Percentiles rank a stretch among this genome's conserved stretches.
phyloP scores from a whole-genome alignment of 2,113 vertebrate genomes.

The Menura novaehollandiae region DNA sequence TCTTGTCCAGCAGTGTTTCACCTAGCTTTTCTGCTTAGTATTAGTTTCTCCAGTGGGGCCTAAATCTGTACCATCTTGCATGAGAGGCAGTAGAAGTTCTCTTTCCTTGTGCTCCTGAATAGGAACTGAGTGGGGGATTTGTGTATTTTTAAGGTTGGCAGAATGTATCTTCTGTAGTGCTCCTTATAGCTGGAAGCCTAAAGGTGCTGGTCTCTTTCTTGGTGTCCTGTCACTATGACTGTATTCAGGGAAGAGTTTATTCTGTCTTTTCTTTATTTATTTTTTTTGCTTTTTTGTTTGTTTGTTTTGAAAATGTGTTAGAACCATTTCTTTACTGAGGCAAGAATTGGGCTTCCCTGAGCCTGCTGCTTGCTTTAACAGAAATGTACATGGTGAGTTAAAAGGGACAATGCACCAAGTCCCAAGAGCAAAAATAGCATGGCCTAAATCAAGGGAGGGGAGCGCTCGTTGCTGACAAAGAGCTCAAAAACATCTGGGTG shows the following conservation, averaged over 20 bases:
- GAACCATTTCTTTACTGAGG: neutral
- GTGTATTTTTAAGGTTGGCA: neutral
- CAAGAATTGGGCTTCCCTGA: neutral
- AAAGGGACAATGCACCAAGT: neutral
- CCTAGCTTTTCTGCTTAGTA: neutral
- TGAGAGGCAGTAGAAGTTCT: neutral
- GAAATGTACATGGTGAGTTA: neutral
- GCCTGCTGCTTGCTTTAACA: neutral
- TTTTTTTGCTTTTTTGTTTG: neutral
- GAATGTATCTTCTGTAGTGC: neutral
- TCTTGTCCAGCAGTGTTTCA: neutral
- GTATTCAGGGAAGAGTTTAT: neutral
- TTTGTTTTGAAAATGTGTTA: rapidly evolving
- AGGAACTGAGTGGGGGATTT: neutral
- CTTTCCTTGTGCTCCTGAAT: neutral
- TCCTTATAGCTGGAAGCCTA: neutral
- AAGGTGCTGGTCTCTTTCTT: neutral
- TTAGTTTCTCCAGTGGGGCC: neutral
- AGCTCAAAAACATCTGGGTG: neutral
- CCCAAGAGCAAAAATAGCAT: neutral
- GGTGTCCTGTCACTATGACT: neutral
- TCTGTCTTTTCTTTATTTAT: neutral
- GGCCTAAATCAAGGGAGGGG: neutral
- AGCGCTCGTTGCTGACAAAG: neutral
- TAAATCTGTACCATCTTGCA: neutral